phyloP scores from a whole-genome alignment of 2,113 vertebrate species.

The Macrotis lagotis region DNA sequence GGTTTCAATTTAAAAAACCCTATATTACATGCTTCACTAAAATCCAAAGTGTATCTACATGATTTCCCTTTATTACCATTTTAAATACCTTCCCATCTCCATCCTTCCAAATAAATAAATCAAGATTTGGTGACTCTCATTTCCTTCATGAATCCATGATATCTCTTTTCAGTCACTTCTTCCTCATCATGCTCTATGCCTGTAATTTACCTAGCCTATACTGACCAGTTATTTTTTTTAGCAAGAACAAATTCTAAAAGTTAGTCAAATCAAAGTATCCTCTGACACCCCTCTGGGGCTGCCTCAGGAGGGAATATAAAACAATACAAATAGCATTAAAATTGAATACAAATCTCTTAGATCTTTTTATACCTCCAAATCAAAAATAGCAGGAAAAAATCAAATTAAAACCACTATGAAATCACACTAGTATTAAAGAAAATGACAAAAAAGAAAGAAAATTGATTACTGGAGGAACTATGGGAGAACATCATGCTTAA shows the following conservation, averaged over 20 bases:
- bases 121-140: not conserved
- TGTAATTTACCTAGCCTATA: not conserved
- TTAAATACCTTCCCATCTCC: not conserved
- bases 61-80: not conserved
- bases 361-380: not conserved
- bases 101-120: not conserved
- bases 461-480: too few species aligned
- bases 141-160: not conserved
- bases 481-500: not conserved
- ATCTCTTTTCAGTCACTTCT: not conserved
- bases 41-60: not conserved
- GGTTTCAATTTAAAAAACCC: too few species aligned
- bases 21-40: too few species aligned
- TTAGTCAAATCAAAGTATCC: not conserved
- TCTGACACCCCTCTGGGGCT: not conserved
- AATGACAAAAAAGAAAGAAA: too few species aligned
- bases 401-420: too few species aligned
- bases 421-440: too few species aligned
- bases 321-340: not conserved
- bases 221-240: not conserved
- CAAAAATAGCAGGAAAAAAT: too few species aligned
- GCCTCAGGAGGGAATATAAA: not conserved
- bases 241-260: not conserved
- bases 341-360: not conserved
- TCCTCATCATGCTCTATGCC: not conserved